These are phyloP conservation scores for Eumeta japonica DNA, from an alignment of 1,140 invertebrate genomes.

Conservation along the genomic window DNA sequence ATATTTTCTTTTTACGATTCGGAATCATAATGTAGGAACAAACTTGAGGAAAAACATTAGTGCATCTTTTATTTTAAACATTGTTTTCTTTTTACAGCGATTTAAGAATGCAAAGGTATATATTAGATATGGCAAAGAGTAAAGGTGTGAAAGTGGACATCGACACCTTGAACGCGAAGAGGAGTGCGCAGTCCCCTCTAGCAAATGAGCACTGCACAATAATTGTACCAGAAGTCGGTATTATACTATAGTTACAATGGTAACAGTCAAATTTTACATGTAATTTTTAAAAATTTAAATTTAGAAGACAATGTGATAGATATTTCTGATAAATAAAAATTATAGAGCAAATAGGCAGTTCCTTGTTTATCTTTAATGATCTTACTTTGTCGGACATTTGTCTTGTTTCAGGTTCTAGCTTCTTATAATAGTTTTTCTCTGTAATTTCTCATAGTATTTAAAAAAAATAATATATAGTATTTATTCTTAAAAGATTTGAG, in stretches of 20 bases:
- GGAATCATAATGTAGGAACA: conserved; percentile 3
- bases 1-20: conserved; percentile 3
- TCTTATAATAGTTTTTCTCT: too few species aligned
- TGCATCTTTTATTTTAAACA: too few species aligned
- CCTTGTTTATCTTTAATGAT: background rate
- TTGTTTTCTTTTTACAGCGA: conserved; percentile 25
- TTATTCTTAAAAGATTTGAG: too few species aligned
- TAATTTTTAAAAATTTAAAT: too few species aligned
- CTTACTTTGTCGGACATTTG: too few species aligned
- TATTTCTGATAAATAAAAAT: background rate
- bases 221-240: conserved; percentile 32
- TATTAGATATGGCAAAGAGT: conserved; percentile 25
- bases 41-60: too few species aligned
- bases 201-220: conserved; percentile 31
- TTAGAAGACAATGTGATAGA: background rate
- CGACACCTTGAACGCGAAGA: conserved; percentile 21
- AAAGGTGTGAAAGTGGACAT: conserved; percentile 28
- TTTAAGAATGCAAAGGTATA: conserved; percentile 24
- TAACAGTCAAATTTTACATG: too few species aligned
- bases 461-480: too few species aligned
- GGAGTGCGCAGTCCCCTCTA: conserved; percentile 14
- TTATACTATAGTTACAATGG: conserved; percentile 28
- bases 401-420: too few species aligned
- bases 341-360: background rate
- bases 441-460: too few species aligned